phyloP scores from a whole-genome alignment of 2,797 vertebrate species.

The Sphaeramia orbicularis region DNA sequence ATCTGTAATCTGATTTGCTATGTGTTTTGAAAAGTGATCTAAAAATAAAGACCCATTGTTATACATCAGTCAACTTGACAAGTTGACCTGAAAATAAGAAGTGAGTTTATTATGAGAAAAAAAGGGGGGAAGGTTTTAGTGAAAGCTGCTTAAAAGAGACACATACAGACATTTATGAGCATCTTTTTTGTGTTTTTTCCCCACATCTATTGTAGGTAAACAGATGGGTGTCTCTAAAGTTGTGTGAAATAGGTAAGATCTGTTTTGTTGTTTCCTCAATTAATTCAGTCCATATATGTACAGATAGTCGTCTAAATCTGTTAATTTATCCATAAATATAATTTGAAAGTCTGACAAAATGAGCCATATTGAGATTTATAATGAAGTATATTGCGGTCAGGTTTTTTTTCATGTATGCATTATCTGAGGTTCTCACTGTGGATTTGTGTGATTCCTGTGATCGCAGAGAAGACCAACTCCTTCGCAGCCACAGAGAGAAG shows the following conservation, averaged over 20 bases:
- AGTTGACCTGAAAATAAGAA: too few species aligned
- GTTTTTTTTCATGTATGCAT: too few species aligned
- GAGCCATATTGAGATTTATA: too few species aligned
- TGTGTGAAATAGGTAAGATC: slow-evolving; percentile 89
- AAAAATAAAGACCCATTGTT: too few species aligned
- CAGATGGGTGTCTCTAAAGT: slow-evolving; percentile 84
- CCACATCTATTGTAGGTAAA: slow-evolving; percentile 84
- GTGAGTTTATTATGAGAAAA: background rate
- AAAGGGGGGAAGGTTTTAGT: background rate
- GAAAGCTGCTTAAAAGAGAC: background rate
- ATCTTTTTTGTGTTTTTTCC: background rate
- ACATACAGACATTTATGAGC: background rate
- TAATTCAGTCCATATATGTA: too few species aligned
- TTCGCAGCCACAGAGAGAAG: slow-evolving; percentile 87
- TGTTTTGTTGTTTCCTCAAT: background rate
- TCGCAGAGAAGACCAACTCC: slow-evolving; percentile 88
- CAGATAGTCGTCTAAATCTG: too few species aligned
- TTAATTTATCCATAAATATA: too few species aligned
- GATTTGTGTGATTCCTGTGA: slow-evolving; percentile 13
- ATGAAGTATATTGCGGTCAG: background rate
- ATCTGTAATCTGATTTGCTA: too few species aligned
- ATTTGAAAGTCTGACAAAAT: too few species aligned
- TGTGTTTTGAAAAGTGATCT: too few species aligned
- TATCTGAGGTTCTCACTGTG: background rate
- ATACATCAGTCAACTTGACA: too few species aligned